These are phyloP conservation scores for Peromyscus melanophrys DNA, from an alignment of 2,797 vertebrate species.

Conservation along the genomic window DNA sequence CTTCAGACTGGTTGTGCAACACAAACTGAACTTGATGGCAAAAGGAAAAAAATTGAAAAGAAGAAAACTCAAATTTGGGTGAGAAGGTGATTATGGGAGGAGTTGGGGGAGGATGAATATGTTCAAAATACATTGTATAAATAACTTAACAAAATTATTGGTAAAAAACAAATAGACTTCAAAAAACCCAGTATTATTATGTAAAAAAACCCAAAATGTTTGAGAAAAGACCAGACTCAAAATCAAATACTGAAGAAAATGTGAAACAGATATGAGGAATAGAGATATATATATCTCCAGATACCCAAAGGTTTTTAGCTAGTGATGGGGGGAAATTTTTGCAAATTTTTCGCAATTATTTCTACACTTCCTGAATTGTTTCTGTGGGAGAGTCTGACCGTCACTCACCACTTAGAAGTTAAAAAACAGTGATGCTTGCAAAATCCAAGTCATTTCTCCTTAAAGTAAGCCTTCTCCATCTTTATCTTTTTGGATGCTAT, in stretches of 20 bases:
- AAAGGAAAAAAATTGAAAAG: not conserved
- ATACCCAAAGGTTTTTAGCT: not conserved
- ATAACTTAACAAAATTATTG: not conserved
- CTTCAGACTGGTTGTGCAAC: not conserved
- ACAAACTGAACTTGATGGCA: not conserved
- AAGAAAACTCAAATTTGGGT: not conserved
- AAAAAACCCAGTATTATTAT: not conserved
- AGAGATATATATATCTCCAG: not conserved
- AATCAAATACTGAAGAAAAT: conserved; percentile 40
- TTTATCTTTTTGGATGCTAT: not conserved
- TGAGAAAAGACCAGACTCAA: not conserved
- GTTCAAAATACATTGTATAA: not conserved
- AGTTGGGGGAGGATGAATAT: not conserved
- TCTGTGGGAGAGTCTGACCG: not conserved
- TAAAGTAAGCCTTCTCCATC: not conserved
- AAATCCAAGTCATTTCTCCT: not conserved
- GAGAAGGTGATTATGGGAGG: not conserved
- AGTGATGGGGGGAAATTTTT: not conserved
- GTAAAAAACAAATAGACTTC: not conserved
- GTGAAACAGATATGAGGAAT: not conserved
- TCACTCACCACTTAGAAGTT: not conserved
- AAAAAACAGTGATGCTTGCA: not conserved
- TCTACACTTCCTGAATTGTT: not conserved
- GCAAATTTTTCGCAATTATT: not conserved
- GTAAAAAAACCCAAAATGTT: not conserved